Base-by-base conservation (phyloP, 2,888 invertebrate species). In the Lottia scabra region DNA sequence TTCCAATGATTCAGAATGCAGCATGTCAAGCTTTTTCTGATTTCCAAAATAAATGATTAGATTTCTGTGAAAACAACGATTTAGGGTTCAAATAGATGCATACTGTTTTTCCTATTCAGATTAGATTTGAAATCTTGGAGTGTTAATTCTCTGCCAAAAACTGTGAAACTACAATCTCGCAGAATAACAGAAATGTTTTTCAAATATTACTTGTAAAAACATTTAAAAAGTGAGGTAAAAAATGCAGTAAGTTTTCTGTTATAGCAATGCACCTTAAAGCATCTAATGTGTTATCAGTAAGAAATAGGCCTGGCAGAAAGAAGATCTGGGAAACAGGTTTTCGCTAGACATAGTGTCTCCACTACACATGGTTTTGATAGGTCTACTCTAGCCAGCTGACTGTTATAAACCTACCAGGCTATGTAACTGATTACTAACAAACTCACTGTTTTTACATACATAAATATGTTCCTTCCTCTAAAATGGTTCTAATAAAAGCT, bases 401-500 rank as follows among this genome's bases (percentile, higher is more conserved):
- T 65, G 65, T 26, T 45, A 65, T 66, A 43, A 66, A 62, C 62
- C 56, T 48, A 30, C 62, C 56, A 27, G 65, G 65, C 56, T 43
- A 56, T 65, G 70, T 45, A 66, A 56, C 67, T 72, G 70, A 70
- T 72, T 75, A 75, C 72, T 75, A 72, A 75, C 75, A 75, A 72
- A 72, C 70, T 44, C 38, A 63, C 44, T 75, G 75, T 72, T 75
- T 75, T 75, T 75, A 67, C 72, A 75, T 70, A 72, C 75, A 72
- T 75, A 75, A 75, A 72, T 75, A 75, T 72, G 72, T 75, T 75
- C 65, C 72, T 75, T 70, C 75, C 72, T 72, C 46, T 67, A 68
- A 48, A 62, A 45, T 64, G 70, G 62, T 27, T 75, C 70, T 67
- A 71, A 66, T 69, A 71, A 69, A 70, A 67, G 71, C 70, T 69